Evolutionary conservation across 2,113 vertebrate genomes (phyloP).

Genomic region (Terrapene triunguis): DNA sequence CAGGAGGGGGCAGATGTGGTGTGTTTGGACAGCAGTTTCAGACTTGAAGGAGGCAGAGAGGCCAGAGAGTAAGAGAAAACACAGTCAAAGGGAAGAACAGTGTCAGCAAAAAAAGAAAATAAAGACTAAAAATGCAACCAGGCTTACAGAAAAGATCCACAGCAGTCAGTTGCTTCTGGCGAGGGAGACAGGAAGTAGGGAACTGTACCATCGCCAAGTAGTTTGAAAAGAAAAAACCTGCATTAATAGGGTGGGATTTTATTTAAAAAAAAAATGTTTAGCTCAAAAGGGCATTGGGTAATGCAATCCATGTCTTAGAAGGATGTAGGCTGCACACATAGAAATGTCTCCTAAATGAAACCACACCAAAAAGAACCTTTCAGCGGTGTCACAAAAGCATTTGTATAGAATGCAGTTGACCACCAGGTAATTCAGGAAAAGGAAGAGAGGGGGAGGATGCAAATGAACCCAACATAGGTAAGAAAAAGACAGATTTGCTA

Average conservation of each 20-base stretch:
- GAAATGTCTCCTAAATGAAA: constrained; percentile 64
- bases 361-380: constrained; percentile 27
- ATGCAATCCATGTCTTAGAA: constrained; percentile 58
- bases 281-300: constrained; percentile 67
- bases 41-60: neutral
- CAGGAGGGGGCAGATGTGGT: neutral
- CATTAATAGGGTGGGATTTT: constrained; percentile 4
- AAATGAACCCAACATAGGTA: neutral
- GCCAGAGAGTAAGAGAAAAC: constrained; percentile 3
- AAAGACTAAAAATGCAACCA: neutral
- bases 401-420: constrained; percentile 6
- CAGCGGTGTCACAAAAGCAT: constrained; percentile 39
- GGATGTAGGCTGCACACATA: constrained; percentile 60
- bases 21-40: constrained; percentile 10
- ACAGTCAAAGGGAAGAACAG: neutral
- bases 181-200: neutral
- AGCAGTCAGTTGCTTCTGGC: neutral
- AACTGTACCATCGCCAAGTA: constrained; percentile 38
- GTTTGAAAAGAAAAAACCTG: constrained; percentile 50
- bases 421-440: neutral
- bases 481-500: neutral
- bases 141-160: neutral
- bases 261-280: neutral
- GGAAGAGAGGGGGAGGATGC: neutral
- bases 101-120: neutral